These are phyloP conservation scores for Petrocephalus schoutedeni DNA, from an alignment of 2,797 vertebrate genomes.

Conservation along the genomic window DNA sequence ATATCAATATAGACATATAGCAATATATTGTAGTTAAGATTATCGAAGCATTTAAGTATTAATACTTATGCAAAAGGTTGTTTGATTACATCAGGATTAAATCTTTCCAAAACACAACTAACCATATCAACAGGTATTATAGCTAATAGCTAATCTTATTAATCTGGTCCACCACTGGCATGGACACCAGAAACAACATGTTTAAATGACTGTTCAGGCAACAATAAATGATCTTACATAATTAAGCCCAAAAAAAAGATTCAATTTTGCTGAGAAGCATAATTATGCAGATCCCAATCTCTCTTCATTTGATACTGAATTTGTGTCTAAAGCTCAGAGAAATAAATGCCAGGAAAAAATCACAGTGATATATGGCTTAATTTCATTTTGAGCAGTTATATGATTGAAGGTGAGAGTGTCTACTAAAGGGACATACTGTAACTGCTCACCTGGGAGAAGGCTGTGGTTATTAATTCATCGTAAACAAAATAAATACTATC, in stretches of 20 bases:
- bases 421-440: neutral
- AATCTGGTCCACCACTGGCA: neutral
- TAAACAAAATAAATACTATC: neutral
- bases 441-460: conserved; percentile 11
- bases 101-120: neutral
- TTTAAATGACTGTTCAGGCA: neutral
- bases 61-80: neutral
- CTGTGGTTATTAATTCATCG: conserved; percentile 12
- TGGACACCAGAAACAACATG: neutral
- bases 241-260: neutral
- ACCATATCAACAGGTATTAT: neutral
- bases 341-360: conserved; percentile 20
- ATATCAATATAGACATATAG: neutral
- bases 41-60: neutral
- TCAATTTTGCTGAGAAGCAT: conserved; percentile 2
- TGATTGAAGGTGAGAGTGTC: conserved; percentile 16
- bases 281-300: neutral
- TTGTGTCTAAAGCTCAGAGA: conserved; percentile 16
- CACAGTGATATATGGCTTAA: conserved; percentile 9
- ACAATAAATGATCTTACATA: neutral
- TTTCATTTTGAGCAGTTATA: conserved; percentile 19
- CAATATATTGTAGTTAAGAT: neutral
- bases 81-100: neutral
- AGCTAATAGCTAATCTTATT: conserved; percentile 6
- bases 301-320: neutral